Percentiles rank a stretch among this genome's conserved stretches.
Evolutionary conservation across 2,797 vertebrate species (phyloP).

Genomic region (Parotocinclus haroldoi): DNA sequence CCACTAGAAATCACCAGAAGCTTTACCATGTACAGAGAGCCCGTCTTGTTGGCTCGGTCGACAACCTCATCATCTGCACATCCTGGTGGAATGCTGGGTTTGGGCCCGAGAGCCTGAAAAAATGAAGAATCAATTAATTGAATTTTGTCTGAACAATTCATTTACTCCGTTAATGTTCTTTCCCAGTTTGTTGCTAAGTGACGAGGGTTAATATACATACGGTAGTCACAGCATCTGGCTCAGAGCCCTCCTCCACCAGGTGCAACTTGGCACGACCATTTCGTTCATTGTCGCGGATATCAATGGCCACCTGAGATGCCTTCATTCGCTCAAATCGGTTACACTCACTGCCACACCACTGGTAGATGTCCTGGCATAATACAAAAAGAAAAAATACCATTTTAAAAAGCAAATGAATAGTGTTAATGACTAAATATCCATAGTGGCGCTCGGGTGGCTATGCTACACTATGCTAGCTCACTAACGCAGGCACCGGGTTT

Average conservation of each 20-base stretch:
- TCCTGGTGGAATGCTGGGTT: conserved; percentile 54
- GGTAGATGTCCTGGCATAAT: conserved; percentile 62
- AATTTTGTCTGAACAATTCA: too few species aligned
- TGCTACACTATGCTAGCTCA: too few species aligned
- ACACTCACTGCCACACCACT: conserved; percentile 65
- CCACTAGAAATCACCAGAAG: background rate
- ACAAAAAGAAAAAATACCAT: background rate
- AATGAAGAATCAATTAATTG: conserved; percentile 16
- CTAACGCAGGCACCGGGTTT: too few species aligned
- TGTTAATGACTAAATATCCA: too few species aligned
- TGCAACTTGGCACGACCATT: conserved; percentile 55
- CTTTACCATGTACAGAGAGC: conserved; percentile 65
- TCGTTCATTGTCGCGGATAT: conserved; percentile 69
- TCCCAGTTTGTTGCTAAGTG: background rate
- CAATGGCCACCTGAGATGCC: conserved; percentile 59
- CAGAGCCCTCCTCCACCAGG: conserved; percentile 58
- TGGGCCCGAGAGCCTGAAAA: conserved; percentile 67
- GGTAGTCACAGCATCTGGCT: conserved; percentile 56
- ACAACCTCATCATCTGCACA: conserved; percentile 42
- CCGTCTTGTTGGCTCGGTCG: conserved; percentile 49
- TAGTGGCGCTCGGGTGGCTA: too few species aligned
- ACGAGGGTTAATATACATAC: conserved; percentile 47
- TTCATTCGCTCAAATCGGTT: conserved; percentile 68
- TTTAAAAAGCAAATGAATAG: too few species aligned
- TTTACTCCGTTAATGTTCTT: background rate